phyloP scores from a whole-genome alignment of 1,140 invertebrate genomes.

The Zaprionus tsacasi region DNA sequence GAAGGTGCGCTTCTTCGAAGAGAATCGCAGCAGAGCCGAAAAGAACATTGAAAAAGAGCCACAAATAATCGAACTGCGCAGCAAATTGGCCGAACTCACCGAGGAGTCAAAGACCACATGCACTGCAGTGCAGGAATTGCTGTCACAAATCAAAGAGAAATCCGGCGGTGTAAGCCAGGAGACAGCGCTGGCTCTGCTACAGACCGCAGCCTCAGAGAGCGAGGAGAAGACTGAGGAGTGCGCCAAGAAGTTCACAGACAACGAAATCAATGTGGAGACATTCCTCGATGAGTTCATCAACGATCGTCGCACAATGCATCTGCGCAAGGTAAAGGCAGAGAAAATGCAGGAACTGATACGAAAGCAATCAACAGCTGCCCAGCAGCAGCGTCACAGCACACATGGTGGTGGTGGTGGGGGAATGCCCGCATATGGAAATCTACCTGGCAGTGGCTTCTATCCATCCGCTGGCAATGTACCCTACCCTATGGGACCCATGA shows the following conservation, averaged over 20 bases:
- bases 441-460: slow-evolving; percentile 66
- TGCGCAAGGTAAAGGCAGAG: slow-evolving; percentile 93
- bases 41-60: slow-evolving; percentile 94
- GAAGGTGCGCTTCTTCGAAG: slow-evolving; percentile 93
- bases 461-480: slow-evolving; percentile 76
- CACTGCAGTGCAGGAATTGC: slow-evolving; percentile 88
- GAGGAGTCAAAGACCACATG: slow-evolving; percentile 89
- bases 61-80: slow-evolving; percentile 89
- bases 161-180: slow-evolving; percentile 90
- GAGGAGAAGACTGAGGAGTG: slow-evolving; percentile 94
- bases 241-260: slow-evolving; percentile 90
- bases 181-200: slow-evolving; percentile 92
- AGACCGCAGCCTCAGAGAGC: slow-evolving; percentile 93
- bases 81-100: slow-evolving; percentile 88
- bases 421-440: slow-evolving; percentile 58
- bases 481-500: slow-evolving; percentile 85
- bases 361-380: slow-evolving; percentile 53
- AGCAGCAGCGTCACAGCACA: slow-evolving; percentile 58
- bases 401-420: slow-evolving; percentile 3
- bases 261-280: slow-evolving; percentile 89
- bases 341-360: slow-evolving; percentile 92
- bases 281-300: slow-evolving; percentile 92
- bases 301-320: slow-evolving; percentile 90
- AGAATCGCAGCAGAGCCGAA: slow-evolving; percentile 94
- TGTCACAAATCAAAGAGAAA: slow-evolving; percentile 88